Base-by-base conservation (phyloP, 2,113 vertebrate genomes). In the Gavialis gangeticus region DNA sequence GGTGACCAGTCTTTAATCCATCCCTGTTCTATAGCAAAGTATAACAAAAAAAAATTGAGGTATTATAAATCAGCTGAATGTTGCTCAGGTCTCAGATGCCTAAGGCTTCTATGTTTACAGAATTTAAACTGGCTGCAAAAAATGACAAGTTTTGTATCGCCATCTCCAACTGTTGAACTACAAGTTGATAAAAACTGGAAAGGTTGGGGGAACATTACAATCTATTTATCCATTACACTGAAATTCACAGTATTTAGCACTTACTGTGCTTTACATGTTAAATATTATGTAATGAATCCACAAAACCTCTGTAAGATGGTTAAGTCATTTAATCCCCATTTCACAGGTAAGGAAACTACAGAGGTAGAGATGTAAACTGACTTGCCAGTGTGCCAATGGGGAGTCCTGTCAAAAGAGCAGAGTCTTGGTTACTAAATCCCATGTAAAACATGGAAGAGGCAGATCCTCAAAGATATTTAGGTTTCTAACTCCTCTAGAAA, bases 241-340 rank as follows among this genome's bases (percentile, higher is more conserved):
- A 82, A 92, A 93, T 77, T 56, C 3, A 46, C 46, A 46, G 46
- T 46, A 87, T 80, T 91, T 93, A 75, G 28, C 81, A 90, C 91
- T 94, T 92, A 63, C 82, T 82, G 58, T 75, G 22, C 28, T 91
- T 63, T 86, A 75, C 93, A 69, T 87, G 46, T 97, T 96, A 90
- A 97, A 90, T 25, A 62, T 55, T 21, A 55, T 75, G 21, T 62
- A 97, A 95, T 97, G 67, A 92, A 96, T 88, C 93, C 64, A 86
- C 75, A 87, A 81, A 93, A 88, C n/a, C 60, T 60, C 30, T 85
- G 87, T 77, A 84, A 91, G 54, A 84, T 73, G 84, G 73, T 24
- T 27, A 4, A 75, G 91, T 87, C 30, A 76, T 87, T 79, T 78
- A 55, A 27, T 60, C 57, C 71, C 85, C 63, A 60, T 63, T 89